phyloP scores from a whole-genome alignment of 2,113 vertebrate species.

The Oncorhynchus clarkii region DNA sequence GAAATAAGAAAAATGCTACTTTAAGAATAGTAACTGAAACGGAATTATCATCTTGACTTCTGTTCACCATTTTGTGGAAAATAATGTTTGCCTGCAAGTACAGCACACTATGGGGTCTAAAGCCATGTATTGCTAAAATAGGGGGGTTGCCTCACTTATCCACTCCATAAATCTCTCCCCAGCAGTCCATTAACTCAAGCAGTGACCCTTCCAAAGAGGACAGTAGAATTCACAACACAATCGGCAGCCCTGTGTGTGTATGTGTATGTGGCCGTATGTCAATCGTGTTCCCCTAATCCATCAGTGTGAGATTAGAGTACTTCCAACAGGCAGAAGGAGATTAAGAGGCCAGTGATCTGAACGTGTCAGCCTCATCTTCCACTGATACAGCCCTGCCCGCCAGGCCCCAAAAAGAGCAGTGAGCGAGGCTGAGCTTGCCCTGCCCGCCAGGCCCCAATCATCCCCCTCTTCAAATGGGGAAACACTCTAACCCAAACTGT shows the following conservation, averaged over 20 bases:
- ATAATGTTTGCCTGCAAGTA: too few species aligned
- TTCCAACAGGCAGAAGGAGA: conserved; percentile 58
- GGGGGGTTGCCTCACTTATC: conserved; percentile 46
- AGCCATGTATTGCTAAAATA: conserved; percentile 42
- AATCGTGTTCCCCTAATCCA: conserved; percentile 27
- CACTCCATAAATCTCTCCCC: conserved; percentile 46
- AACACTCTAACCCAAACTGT: too few species aligned
- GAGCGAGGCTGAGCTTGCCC: too few species aligned
- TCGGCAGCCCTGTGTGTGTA: background rate
- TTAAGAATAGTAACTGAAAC: too few species aligned
- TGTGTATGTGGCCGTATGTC: background rate
- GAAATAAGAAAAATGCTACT: too few species aligned
- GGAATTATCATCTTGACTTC: too few species aligned
- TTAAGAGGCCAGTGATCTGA: conserved; percentile 64
- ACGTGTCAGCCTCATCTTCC: conserved; percentile 46
- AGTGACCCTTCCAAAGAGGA: conserved; percentile 56
- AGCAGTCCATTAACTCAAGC: conserved; percentile 64
- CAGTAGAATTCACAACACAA: conserved; percentile 10
- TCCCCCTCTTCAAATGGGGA: too few species aligned
- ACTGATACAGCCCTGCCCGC: conserved; percentile 20
- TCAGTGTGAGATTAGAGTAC: conserved; percentile 56
- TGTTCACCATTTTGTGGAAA: too few species aligned
- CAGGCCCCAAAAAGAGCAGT: too few species aligned
- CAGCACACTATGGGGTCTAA: conserved; percentile 9
- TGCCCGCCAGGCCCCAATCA: too few species aligned